A percentile compares a stretch with the other conserved stretches of the same genome.
phyloP scores from a whole-genome alignment of 1,140 invertebrate species.

The Tetramorium parvispinum region DNA sequence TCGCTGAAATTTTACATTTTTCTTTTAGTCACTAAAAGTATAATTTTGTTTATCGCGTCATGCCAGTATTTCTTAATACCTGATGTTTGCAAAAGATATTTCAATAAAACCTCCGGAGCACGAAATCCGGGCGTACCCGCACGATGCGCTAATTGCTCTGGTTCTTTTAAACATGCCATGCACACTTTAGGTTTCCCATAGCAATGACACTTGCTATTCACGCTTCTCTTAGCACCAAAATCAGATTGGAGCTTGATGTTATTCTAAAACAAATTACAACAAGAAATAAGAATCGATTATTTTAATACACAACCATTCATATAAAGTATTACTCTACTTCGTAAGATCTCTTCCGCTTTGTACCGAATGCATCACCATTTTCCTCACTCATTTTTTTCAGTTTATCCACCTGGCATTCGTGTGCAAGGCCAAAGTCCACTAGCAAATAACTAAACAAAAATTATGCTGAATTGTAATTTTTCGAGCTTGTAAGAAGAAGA shows the following conservation, averaged over 20 bases:
- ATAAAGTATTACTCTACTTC: constrained; percentile 76
- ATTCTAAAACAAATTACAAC: constrained; percentile 73
- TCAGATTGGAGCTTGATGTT: constrained; percentile 70
- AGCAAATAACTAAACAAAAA: constrained; percentile 87
- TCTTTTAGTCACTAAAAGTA: background rate
- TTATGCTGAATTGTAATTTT: background rate
- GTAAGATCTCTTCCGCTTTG: constrained; percentile 79
- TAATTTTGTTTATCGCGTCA: background rate
- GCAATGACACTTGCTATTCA: constrained; percentile 86
- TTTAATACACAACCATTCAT: background rate
- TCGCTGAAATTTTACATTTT: constrained; percentile 73
- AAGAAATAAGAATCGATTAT: background rate
- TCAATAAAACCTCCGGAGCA: constrained; percentile 94
- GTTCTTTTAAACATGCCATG: constrained; percentile 87
- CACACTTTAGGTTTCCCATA: constrained; percentile 89
- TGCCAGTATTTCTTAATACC: constrained; percentile 82
- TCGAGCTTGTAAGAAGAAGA: background rate
- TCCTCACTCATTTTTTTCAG: constrained; percentile 50
- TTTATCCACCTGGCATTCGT: constrained; percentile 82
- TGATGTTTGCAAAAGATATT: constrained; percentile 91
- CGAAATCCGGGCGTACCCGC: constrained; percentile 96
- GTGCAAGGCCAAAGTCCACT: constrained; percentile 96
- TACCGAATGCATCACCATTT: constrained; percentile 34
- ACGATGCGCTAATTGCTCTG: constrained; percentile 89
- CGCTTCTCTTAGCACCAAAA: constrained; percentile 65